Base-by-base conservation (phyloP, 2,797 vertebrate species). In the Perdix hodgsoniae region DNA sequence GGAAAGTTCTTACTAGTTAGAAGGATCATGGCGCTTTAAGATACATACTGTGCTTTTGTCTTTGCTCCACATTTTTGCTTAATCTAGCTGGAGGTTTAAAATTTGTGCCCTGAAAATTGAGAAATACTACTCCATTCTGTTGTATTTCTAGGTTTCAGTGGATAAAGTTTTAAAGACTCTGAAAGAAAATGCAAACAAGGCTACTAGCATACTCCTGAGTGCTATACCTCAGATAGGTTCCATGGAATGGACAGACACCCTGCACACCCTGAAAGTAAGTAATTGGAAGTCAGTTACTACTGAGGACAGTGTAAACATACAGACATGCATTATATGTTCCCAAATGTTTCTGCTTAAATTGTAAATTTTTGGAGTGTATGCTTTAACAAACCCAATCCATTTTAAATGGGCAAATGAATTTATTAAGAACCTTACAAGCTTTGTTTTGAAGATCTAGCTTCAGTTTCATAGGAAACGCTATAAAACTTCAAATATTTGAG, bases 131-230 rank as follows among this genome's bases (percentile, higher is more conserved):
- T 85, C 14, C 27, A 22, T 49, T 94, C 83, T 93, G 9, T 90
- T 95, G 10, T 95, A 60, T 80, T 76, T 96, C 35, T 72, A 99
- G 99, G 99, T 99, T 88, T 99, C 98, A 37, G 99, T 99, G 74
- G 99, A 99, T 97, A 99, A 98, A 42, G 99, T 99, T 44, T 80
- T 99, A 96, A 99, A 99, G 97, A 99, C 98, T 0, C 98, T 99
- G 98, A 99, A 99, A 88, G 99, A 98, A 94, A 99, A 99, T 47
- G 98, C 99, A 22, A 99, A 99, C 97, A 99, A 99, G 97, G 99
- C 99, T 75, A 99, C 99, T 85, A 99, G 98, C 93, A 98, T 99
- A 93, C 98, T 99, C 72, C 98, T 99, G n/a, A 98, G 98, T 10
- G 98, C 98, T 31, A 99, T 99, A 94, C 99, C 99, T 64, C 98